A percentile compares a stretch with the other conserved stretches of the same genome.
phyloP scores from a whole-genome alignment of 2,797 vertebrate genomes.

The Urocyon cinereoargenteus region DNA sequence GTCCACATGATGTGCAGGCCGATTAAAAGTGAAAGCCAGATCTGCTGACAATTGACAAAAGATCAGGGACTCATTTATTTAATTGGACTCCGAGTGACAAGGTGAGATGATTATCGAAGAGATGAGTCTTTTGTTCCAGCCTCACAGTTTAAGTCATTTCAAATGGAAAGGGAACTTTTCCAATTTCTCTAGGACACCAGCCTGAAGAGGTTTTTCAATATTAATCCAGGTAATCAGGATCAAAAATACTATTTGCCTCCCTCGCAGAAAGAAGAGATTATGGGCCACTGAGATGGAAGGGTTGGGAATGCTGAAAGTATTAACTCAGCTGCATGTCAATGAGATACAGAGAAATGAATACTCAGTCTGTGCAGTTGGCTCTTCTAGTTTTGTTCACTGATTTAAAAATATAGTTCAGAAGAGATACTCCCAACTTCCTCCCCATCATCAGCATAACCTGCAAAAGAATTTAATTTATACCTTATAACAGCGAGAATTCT shows the following conservation, averaged over 20 bases:
- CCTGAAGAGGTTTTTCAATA: slow-evolving; percentile 59
- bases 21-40: slow-evolving; percentile 71
- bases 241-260: background rate
- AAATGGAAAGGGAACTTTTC: slow-evolving; percentile 59
- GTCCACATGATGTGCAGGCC: slow-evolving; percentile 36
- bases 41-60: slow-evolving; percentile 73
- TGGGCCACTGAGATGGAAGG: background rate
- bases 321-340: background rate
- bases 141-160: slow-evolving; percentile 56
- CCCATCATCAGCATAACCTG: background rate
- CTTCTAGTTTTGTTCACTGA: background rate
- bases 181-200: slow-evolving; percentile 61
- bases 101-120: slow-evolving; percentile 37
- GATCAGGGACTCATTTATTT: slow-evolving; percentile 67
- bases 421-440: background rate
- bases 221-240: slow-evolving; percentile 71
- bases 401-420: background rate
- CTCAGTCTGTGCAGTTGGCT: background rate
- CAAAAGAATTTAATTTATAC: background rate
- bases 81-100: slow-evolving; percentile 74
- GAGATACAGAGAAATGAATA: background rate
- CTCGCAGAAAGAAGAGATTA: slow-evolving; percentile 51
- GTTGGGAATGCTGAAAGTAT: background rate
- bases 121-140: slow-evolving; percentile 64
- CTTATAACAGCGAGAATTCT: background rate